Evolutionary conservation across 2,888 invertebrate species (phyloP).

Genomic region (Ecdyonurus torrentis): DNA sequence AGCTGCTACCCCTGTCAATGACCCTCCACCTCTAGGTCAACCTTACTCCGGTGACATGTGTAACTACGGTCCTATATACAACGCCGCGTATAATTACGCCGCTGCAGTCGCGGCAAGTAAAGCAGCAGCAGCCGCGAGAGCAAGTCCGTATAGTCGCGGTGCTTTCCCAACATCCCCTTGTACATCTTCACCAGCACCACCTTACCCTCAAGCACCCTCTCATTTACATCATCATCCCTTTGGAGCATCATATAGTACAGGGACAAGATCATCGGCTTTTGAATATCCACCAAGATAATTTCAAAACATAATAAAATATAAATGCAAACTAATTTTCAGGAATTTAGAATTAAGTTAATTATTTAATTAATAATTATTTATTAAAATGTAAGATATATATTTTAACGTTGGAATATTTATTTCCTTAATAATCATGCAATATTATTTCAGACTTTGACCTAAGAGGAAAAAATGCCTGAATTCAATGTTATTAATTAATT

Average conservation of each 20-base stretch:
- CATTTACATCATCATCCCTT: not conserved
- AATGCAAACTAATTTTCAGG: too few species aligned
- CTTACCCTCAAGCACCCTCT: not conserved
- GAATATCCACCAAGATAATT: not conserved
- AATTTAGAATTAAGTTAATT: too few species aligned
- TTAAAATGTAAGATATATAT: too few species aligned
- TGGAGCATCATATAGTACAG: not conserved
- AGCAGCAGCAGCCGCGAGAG: not conserved
- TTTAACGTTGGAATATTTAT: too few species aligned
- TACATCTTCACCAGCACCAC: not conserved
- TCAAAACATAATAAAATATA: too few species aligned
- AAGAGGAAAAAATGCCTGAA: too few species aligned
- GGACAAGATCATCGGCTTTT: not conserved
- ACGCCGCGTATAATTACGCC: constrained; percentile 14
- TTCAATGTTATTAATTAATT: too few species aligned
- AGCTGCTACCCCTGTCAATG: constrained; percentile 22
- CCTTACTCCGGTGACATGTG: constrained; percentile 47
- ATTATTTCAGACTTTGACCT: too few species aligned
- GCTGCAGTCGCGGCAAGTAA: not conserved
- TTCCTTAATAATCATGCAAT: too few species aligned
- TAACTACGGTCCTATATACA: constrained; percentile 47
- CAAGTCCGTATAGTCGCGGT: not conserved
- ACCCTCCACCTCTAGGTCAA: constrained; percentile 32
- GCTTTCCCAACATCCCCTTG: not conserved
- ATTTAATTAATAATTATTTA: too few species aligned